Evolutionary conservation across 2,888 invertebrate species (phyloP).

Genomic region (Cataglyphis altisquamis): DNA sequence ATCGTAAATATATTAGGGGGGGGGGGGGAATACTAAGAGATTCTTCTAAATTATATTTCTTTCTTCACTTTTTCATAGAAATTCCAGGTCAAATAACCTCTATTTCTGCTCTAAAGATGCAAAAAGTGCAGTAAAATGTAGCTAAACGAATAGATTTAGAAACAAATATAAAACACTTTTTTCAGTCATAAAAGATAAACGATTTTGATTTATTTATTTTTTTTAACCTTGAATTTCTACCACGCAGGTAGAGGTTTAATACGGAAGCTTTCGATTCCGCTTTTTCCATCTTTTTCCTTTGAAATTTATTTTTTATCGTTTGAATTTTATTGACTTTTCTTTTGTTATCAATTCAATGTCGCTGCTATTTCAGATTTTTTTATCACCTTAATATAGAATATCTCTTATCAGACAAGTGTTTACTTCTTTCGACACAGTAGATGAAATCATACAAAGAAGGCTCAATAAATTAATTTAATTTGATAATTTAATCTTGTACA

Average conservation of each 20-base stretch:
- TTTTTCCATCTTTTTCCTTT: not conserved
- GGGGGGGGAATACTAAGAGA: too few relatives aligned
- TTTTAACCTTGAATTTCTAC: not conserved
- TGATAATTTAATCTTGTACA: not conserved
- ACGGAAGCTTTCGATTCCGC: not conserved
- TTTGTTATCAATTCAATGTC: not conserved
- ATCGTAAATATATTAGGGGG: not conserved
- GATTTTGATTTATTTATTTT: not conserved
- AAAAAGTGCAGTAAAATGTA: not conserved
- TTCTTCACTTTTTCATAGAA: not conserved
- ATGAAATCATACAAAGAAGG: not conserved
- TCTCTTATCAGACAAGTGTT: not conserved
- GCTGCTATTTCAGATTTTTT: not conserved
- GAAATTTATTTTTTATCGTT: not conserved
- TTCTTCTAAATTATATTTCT: not conserved
- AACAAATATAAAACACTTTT: not conserved
- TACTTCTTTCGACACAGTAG: not conserved
- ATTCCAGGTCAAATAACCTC: not conserved
- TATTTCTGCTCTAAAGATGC: not conserved
- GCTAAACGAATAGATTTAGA: not conserved
- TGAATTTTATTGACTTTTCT: not conserved
- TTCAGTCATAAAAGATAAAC: too few relatives aligned
- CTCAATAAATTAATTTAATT: not conserved
- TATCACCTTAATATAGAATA: not conserved
- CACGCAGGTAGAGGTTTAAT: not conserved